Percentiles rank a stretch among this genome's conserved stretches.
phyloP scores from a whole-genome alignment of 2,113 vertebrate genomes.

The Mystacornis crossleyi region DNA sequence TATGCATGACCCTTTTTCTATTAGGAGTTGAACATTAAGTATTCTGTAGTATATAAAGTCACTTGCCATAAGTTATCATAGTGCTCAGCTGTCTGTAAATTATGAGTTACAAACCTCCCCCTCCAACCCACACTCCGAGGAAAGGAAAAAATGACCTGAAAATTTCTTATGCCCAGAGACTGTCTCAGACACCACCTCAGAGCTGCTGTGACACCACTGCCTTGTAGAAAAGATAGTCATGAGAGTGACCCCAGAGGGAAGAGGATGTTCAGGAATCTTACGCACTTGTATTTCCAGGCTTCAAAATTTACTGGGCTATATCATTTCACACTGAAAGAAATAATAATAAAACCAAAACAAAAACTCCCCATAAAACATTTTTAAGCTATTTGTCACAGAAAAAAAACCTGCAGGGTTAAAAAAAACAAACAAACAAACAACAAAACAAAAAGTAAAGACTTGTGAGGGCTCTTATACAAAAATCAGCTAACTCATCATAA shows the following conservation, averaged over 20 bases:
- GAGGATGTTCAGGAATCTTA: background rate
- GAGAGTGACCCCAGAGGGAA: background rate
- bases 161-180: background rate
- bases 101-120: background rate
- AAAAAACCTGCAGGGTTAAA: background rate
- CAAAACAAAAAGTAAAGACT: background rate
- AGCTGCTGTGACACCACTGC: background rate
- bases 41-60: background rate
- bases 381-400: background rate
- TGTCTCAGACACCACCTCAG: background rate
- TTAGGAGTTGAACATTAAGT: background rate
- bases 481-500: background rate
- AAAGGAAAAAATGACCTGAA: background rate
- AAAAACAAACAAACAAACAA: background rate
- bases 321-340: background rate
- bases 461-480: background rate
- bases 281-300: rapidly evolving
- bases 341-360: background rate
- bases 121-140: background rate
- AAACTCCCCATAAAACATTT: background rate
- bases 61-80: background rate
- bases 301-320: background rate
- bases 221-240: background rate
- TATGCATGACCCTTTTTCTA: background rate
- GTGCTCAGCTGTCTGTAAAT: background rate